Base-by-base conservation (phyloP, 2,797 vertebrate species). In the Myiotriccus ornatus region DNA sequence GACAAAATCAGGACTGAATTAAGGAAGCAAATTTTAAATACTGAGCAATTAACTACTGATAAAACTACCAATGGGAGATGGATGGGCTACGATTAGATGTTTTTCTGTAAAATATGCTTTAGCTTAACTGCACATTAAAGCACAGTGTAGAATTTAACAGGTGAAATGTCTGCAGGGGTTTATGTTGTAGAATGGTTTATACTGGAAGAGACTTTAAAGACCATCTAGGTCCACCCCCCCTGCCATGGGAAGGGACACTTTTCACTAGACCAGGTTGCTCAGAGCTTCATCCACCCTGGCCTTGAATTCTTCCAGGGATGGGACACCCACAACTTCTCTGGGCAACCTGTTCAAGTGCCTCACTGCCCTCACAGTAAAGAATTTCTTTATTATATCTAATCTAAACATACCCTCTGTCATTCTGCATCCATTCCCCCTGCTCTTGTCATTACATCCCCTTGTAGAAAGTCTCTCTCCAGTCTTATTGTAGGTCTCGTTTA, bases 161-260 rank as follows among this genome's bases (percentile, higher is more conserved):
- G 16, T 44, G 28, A 81, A 84, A 76, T 83, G 18, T 70, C 14
- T 77, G 13, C 35, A 46, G 35, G 7, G 22, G 5, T 32, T 78
- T 77, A 17, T 47, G 41, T 60, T 35, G 30, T 39, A 47, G 53
- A 46, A 39, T 20, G 30, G 4, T 41, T 74, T 53, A 10, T 1
- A 0, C 41, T 68, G 69, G 15, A 60, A 47, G 10, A 47, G 20
- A 46, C 39, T 77, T 77, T 9, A 60, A 68, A 30, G 25, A 46
- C 21, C 2, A 1, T 46, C 28, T 73, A 39, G 23, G 34, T 59
- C n/a, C 30, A 62, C 1, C 6, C 8, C 5, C 14, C 21, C 19
- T 12, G 6, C 28, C 3, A 19, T 0, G 0, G 28, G 20, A 8
- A 62, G 1, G 2, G 35, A 49, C 7, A 34, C 16, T 8, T 59